Conservation (phyloP, 2,797 vertebrate genomes). For the Lycodopsis pacificus region DNA sequence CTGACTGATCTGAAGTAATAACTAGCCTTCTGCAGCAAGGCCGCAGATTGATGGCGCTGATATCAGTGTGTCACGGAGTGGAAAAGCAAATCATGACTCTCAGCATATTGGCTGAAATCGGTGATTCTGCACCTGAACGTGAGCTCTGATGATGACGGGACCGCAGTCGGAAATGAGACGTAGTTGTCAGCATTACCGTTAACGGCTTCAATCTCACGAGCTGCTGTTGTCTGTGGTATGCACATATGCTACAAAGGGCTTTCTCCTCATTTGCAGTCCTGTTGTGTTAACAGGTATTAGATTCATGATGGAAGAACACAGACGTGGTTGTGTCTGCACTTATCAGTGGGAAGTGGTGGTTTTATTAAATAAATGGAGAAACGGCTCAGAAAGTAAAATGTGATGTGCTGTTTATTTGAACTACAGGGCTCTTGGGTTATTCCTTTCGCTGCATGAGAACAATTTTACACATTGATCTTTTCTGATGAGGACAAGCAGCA, state of each 20-base stretch:
- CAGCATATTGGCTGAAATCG: slow-evolving; percentile 43
- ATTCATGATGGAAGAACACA: neutral
- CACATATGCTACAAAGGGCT: neutral
- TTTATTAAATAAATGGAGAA: neutral
- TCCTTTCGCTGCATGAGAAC: slow-evolving; percentile 11
- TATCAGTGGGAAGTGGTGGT: neutral
- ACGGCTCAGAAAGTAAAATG: slow-evolving; percentile 9
- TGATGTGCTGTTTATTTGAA: slow-evolving; percentile 28
- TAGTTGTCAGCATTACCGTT: slow-evolving; percentile 28
- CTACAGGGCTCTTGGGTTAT: slow-evolving; percentile 9
- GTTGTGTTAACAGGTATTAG: neutral
- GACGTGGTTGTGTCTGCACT: neutral
- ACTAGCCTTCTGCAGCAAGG: slow-evolving; percentile 40
- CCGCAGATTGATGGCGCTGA: slow-evolving; percentile 70
- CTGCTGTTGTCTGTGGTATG: neutral
- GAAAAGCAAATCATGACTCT: slow-evolving; percentile 70
- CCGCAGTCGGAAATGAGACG: neutral
- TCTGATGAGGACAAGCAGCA: neutral
- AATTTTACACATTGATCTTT: slow-evolving; percentile 20
- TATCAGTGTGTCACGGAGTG: slow-evolving; percentile 60
- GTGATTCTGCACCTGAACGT: slow-evolving; percentile 40
- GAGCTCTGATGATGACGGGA: slow-evolving; percentile 23
- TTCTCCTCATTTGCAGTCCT: neutral
- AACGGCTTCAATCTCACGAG: slow-evolving; percentile 5
- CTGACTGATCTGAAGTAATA: slow-evolving; percentile 67